Base-by-base conservation (phyloP, 2,797 vertebrate genomes). In the Phataginus tricuspis region DNA sequence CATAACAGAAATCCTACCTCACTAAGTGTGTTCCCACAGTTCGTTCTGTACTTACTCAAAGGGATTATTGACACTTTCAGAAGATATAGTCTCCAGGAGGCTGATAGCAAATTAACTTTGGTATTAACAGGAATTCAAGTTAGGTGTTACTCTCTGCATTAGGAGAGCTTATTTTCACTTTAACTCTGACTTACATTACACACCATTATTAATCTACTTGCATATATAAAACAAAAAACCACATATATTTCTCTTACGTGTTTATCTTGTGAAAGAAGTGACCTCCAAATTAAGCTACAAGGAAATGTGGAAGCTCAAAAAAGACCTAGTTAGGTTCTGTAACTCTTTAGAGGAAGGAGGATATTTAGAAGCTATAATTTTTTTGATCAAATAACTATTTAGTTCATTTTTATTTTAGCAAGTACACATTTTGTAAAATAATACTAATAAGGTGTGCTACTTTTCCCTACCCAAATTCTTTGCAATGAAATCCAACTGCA, bases 401-500 rank as follows among this genome's bases (percentile, higher is more conserved):
- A 94, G n/a, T 72, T 96, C 34, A 94, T 86, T 89, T 93, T 95
- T 93, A 90, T 96, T 96, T 97, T 95, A 97, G 42, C 69, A 64
- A 92, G 14, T 78, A 84, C 55, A 87, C 1, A 5, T 94, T 97
- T 96, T 77, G 1, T 51, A 79, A 97, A 96, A 96, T 61, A 97
- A 69, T 27, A 90, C 74, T 93, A 94, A 97, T 90, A 95, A 95
- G 51, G 39, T 91, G 8, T 37, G 61, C 55, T 69, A 82, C 87
- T 94, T 95, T 97, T 94, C 66, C 68, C n/a, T 82, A 91, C 82
- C 86, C 39, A 96, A 97, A 94, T 90, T 94, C 63, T 85, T 97
- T 61, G 74, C 94, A 69, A 95, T 97, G 69, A 98, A 97, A 92
- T 89, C 72, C 95, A 97, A 97, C 96, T 97, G 89, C 55, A 97